Base-by-base conservation (phyloP, 2,797 vertebrate genomes). In the Hipposideros larvatus region DNA sequence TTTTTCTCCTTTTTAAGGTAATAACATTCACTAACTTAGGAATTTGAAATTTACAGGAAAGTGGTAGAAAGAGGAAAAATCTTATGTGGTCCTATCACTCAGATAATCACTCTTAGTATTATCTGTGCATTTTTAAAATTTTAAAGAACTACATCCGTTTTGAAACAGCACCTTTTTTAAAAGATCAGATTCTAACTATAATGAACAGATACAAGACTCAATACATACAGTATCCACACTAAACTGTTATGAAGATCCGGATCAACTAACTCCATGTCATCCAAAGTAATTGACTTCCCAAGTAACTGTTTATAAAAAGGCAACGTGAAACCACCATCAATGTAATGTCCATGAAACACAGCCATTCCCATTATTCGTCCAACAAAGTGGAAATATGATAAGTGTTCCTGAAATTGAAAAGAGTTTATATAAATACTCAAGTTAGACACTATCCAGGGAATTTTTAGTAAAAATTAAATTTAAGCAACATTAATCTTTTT, bases 311-410 rank as follows among this genome's bases (percentile, higher is more conserved):
- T 99, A 96, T 99, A 99, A 98, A 99, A 99, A 94, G 99, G 99
- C 85, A 99, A 97, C 0, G 99, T 99, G 96, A 99, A 99, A 96
- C 99, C 99, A 0, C 99, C 99, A 5, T 99, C 99, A 0, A 99
- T 99, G 97, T 99, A 99, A 98, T 99, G 99, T 91, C 99, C 99
- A 0, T 99, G 99, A 98, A 99, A 99, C 95, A 99, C 99, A 4
- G 99, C 99, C 99, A 99, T 99, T 55, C 99, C 99, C 99, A 99
- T 99, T 97, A 99, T 99, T 68, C 99, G 98, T 7, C 99, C 99
- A 94, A 99, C 99, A 5, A 99, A 99, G 98, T 99, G 99, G 98
- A 99, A 99, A 97, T 99, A 99, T 0, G 99, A 99, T 97, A 99
- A 98, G 97, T 99, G 99, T 97, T 99, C 99, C 99, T 99, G 95